Evolutionary conservation across 2,113 vertebrate species (phyloP), one percentile per base, ranked within the genome.

Genomic region (Bucco capensis): DNA sequence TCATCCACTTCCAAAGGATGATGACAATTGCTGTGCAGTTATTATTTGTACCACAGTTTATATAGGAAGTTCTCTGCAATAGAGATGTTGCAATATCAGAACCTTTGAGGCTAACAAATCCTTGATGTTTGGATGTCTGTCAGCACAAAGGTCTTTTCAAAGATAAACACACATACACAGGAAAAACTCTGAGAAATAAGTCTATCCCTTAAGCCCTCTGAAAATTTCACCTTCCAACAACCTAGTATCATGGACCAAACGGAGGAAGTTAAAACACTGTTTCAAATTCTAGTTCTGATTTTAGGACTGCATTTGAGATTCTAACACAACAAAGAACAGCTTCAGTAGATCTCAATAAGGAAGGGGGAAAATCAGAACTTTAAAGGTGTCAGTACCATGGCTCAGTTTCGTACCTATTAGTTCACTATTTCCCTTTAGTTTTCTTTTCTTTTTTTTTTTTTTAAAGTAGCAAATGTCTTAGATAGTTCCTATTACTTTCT

Each of bases 201-300:
- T 60, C 42, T 46, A 60, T 6, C 21, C 24, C 19, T 49, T 50
- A 58, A 74, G 19, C 51, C 21, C 44, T 75, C 22, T 28, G 27
- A 80, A 85, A 86, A 76, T 7, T 44, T 71, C 15, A 72, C 40
- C 56, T 85, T 86, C 70, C 62, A 73, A 30, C 16, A 72, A 21
- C 27, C 64, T 1, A 58, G 8, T 23, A 66, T 27, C 14, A 58
- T 1, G 18, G 21, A 84, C 18, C 28, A 60, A 86, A 69, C 10
- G 1, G 2, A 83, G 35, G 62, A 61, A 66, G 27, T 37, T 49
- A 60, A 83, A 85, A 83, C 51, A 46, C 1, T 69, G 86, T 92
- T 94, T 93, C 69, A 82, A 88, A 94, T 94, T 82, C 86, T 89
- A 61, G 46, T 88, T 96, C 86, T 91, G 83, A 91, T 75, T 81